Evolutionary conservation across 2,797 vertebrate genomes (phyloP), one percentile per base, ranked within the genome.

Genomic region (Sebastes matsubarae): DNA sequence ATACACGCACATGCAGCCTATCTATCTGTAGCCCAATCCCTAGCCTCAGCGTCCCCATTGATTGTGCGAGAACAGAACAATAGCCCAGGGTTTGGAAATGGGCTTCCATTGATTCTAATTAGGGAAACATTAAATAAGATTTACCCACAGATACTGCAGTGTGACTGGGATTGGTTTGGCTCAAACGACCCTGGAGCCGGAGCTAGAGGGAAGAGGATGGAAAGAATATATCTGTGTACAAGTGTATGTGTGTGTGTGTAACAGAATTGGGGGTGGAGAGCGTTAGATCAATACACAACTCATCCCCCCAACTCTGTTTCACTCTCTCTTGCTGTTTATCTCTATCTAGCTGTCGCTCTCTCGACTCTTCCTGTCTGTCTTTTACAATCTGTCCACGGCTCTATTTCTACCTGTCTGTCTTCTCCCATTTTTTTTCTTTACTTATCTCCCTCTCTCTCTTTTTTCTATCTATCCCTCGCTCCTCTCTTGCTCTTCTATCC

Each of bases 61-160:
- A 97, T 97, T 96, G 95, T 96, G 94, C 93, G 89, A 87, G 88
- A 95, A 90, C 86, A 89, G 94, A 94, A 95, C 95, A 96, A 96
- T 97, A 95, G 94, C 95, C 93, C 90, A 84, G 87, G 87, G 94
- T 96, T 96, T 96, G 96, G 95, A 97, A 97, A 98, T 97, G 96
- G 96, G 95, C 96, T 97, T 96, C 94, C 97, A 98, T 98, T 97
- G 97, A 99, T 99, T 98, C 96, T 98, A 98, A 99, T 98, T 99
- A 99, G 96, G 95, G 94, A 97, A 97, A 97, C 96, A 96, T 98
- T 98, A 99, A 98, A 97, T 97, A 97, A 97, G 97, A 97, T 97
- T 97, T 97, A 97, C 95, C 93, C 96, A 95, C 96, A 96, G 96
- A 97, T 95, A 94, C 86, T 87, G 90, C 92, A 95, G 94, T 90